phyloP scores from a whole-genome alignment of 1,140 invertebrate species.

The Ptiloglossa arizonensis region DNA sequence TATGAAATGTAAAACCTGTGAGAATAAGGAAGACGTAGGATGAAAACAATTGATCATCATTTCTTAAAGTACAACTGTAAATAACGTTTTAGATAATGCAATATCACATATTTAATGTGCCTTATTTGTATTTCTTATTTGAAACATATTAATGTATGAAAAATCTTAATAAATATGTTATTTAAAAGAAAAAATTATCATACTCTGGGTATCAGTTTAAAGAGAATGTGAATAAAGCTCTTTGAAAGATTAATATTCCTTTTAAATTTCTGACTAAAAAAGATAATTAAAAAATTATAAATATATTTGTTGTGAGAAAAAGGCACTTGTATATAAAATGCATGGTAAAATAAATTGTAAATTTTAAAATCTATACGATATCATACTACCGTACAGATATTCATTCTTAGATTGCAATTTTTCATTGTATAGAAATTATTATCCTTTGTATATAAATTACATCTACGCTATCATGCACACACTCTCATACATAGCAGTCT shows the following conservation, averaged over 20 bases:
- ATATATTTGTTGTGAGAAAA: constrained; percentile 44
- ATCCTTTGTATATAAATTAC: constrained; percentile 41
- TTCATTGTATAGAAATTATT: constrained; percentile 28
- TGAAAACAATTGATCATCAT: constrained; percentile 37
- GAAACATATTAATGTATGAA: constrained; percentile 16
- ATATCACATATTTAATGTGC: constrained; percentile 41
- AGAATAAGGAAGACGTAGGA: constrained; percentile 35
- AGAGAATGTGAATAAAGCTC: neutral
- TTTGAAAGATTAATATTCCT: neutral
- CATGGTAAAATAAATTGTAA: constrained; percentile 20
- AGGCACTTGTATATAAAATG: constrained; percentile 61
- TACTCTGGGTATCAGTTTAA: neutral
- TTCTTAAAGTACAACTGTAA: constrained; percentile 15
- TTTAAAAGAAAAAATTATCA: constrained; percentile 8
- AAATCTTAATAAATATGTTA: constrained; percentile 22
- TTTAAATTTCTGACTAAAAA: constrained; percentile 23
- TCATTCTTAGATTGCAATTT: constrained; percentile 24
- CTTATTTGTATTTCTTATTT: constrained; percentile 16
- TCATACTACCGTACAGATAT: constrained; percentile 19
- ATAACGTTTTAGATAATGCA: constrained; percentile 23
- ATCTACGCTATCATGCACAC: constrained; percentile 3
- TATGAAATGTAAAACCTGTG: constrained; percentile 14
- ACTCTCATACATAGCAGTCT: constrained; percentile 59
- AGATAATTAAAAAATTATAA: constrained; percentile 37
- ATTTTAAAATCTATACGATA: constrained; percentile 18